A percentile compares a stretch with the other conserved stretches of the same genome.
Conservation (phyloP, 2,797 vertebrate species). For the Sardinella longiceps region DNA sequence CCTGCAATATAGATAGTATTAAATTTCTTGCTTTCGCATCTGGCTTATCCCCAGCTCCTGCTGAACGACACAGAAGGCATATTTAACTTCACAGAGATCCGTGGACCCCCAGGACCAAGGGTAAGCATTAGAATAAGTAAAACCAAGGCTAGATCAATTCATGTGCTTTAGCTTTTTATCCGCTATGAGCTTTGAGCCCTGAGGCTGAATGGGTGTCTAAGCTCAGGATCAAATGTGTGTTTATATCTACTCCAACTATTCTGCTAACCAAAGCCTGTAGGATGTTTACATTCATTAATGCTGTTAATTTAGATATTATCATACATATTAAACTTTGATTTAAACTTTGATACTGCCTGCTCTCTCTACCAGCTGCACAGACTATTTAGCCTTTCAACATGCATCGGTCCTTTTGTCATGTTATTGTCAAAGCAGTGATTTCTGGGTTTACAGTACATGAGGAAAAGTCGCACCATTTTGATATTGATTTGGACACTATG, state of each 20-base stretch:
- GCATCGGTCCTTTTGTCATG: background rate
- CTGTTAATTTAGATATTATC: background rate
- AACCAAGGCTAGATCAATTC: background rate
- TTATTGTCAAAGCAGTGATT: too few relatives aligned
- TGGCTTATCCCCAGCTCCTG: constrained; percentile 69
- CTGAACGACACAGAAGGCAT: constrained; percentile 76
- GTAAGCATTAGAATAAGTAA: constrained; percentile 68
- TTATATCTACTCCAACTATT: constrained; percentile 1
- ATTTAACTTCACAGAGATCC: constrained; percentile 79
- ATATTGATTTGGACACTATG: background rate
- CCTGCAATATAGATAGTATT: background rate
- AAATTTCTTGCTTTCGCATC: background rate
- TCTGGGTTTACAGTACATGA: too few relatives aligned
- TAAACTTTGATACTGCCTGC: too few relatives aligned
- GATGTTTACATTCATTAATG: background rate
- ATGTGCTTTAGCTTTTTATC: background rate
- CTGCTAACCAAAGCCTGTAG: background rate
- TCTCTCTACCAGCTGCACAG: background rate
- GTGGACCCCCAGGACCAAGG: constrained; percentile 75
- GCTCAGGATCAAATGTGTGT: background rate
- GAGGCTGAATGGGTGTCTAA: background rate
- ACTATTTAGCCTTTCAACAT: background rate
- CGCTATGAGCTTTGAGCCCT: background rate
- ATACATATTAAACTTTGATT: too few relatives aligned
- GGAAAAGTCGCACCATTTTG: background rate